Conservation (phyloP, 2,888 invertebrate species). For the Drosophila buzzatii region DNA sequence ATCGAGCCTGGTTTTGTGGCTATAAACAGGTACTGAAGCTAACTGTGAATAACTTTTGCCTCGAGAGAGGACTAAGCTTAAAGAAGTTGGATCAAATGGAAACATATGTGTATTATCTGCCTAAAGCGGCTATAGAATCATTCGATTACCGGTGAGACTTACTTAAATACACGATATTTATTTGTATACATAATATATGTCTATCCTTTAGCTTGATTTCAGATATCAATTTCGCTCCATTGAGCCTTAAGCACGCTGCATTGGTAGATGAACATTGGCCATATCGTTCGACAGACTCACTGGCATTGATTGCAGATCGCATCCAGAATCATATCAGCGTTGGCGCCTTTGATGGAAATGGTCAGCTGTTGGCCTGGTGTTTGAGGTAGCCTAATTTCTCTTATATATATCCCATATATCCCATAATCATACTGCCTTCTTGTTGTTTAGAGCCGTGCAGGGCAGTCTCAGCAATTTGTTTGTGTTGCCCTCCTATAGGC, state of each 20-base stretch:
- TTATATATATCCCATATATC: too few species aligned
- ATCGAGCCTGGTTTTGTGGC: constrained; percentile 24
- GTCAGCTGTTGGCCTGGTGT: constrained; percentile 26
- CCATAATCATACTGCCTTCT: background rate
- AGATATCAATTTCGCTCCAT: constrained; percentile 22
- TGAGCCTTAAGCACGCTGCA: constrained; percentile 18
- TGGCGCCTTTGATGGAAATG: constrained; percentile 23
- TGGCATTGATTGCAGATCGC: constrained; percentile 15
- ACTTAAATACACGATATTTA: background rate
- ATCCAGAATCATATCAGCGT: constrained; percentile 21
- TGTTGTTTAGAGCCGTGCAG: constrained; percentile 10
- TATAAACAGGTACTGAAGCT: constrained; percentile 10
- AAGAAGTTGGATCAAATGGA: constrained; percentile 28
- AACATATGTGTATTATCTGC: constrained; percentile 26
- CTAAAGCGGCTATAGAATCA: constrained; percentile 6
- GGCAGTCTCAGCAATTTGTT: constrained; percentile 27
- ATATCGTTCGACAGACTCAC: constrained; percentile 16
- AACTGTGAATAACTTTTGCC: constrained; percentile 18
- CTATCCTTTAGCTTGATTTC: constrained; percentile 17
- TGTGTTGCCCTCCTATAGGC: constrained; percentile 15
- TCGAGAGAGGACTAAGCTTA: constrained; percentile 7
- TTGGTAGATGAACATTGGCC: constrained; percentile 27
- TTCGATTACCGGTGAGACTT: constrained; percentile 17
- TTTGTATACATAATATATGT: background rate
- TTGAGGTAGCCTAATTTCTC: constrained; percentile 3